These are phyloP conservation scores for Tetrapedia diversipes DNA, from an alignment of 2,888 invertebrate species.

Conservation along the genomic window DNA sequence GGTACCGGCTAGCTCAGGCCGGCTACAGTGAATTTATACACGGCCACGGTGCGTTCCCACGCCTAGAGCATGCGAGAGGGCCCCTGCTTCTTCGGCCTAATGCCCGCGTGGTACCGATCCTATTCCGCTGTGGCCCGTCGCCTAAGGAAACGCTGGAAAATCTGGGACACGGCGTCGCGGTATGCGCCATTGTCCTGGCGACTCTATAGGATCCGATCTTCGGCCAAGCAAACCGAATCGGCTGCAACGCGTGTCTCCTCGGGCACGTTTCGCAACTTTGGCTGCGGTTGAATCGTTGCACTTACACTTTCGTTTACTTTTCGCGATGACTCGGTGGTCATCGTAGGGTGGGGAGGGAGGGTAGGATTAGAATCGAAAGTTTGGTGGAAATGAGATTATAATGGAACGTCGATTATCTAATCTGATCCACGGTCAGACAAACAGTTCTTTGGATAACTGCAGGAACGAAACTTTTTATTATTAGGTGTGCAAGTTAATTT, in stretches of 20 bases:
- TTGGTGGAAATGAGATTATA: too few species aligned
- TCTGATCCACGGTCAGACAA: too few species aligned
- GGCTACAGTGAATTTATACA: constrained; percentile 78
- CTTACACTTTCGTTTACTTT: too few species aligned
- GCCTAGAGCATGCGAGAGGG: constrained; percentile 72
- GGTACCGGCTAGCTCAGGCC: constrained; percentile 42
- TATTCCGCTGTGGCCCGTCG: constrained; percentile 53
- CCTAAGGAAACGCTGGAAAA: constrained; percentile 66
- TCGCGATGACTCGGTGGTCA: too few species aligned
- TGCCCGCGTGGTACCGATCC: constrained; percentile 62
- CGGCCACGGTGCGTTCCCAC: constrained; percentile 80
- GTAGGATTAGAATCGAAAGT: too few species aligned
- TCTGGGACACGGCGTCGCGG: constrained; percentile 62
- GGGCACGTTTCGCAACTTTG: neutral
- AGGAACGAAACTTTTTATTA: too few species aligned
- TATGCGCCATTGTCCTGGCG: constrained; percentile 54
- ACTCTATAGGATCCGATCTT: constrained; percentile 19
- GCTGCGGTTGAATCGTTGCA: too few species aligned
- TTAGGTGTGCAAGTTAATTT: too few species aligned
- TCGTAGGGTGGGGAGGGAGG: too few species aligned
- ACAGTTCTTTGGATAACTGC: too few species aligned
- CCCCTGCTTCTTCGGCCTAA: constrained; percentile 65
- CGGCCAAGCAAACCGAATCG: neutral
- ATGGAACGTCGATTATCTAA: too few species aligned
- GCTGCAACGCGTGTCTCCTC: neutral